These are phyloP conservation scores for Aelia acuminata DNA, from an alignment of 2,888 invertebrate genomes.

Conservation along the genomic window DNA sequence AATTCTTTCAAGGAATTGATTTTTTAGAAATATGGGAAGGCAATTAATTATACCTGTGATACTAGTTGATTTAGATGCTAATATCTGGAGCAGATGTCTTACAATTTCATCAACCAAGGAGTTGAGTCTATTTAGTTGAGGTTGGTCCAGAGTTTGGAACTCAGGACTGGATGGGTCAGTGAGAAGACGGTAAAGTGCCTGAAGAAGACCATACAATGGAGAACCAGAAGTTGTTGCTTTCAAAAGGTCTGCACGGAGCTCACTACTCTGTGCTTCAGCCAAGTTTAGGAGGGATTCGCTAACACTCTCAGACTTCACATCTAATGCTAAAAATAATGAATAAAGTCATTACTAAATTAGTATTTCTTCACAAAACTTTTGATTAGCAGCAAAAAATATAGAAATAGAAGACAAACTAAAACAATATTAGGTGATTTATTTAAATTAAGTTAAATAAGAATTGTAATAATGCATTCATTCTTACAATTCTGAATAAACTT, in stretches of 20 bases:
- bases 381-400: too few species aligned
- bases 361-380: background rate
- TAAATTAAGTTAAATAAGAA: too few species aligned
- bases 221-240: slow-evolving; percentile 69
- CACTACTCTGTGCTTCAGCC: slow-evolving; percentile 68
- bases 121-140: slow-evolving; percentile 62
- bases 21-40: background rate
- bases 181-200: slow-evolving; percentile 67
- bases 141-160: slow-evolving; percentile 51
- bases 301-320: slow-evolving; percentile 53
- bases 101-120: slow-evolving; percentile 65
- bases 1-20: background rate
- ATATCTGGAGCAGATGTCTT: slow-evolving; percentile 65
- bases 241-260: slow-evolving; percentile 69
- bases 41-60: slow-evolving; percentile 65
- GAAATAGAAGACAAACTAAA: too few species aligned
- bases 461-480: too few species aligned
- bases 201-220: slow-evolving; percentile 70
- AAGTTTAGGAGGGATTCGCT: slow-evolving; percentile 64
- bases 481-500: too few species aligned
- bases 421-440: too few species aligned
- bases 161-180: slow-evolving; percentile 66
- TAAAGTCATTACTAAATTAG: background rate
- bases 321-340: background rate
- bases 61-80: slow-evolving; percentile 65